Percentiles rank a stretch among this genome's conserved stretches.
Conservation (phyloP, 2,888 invertebrate species). For the Tetragonula carbonaria region DNA sequence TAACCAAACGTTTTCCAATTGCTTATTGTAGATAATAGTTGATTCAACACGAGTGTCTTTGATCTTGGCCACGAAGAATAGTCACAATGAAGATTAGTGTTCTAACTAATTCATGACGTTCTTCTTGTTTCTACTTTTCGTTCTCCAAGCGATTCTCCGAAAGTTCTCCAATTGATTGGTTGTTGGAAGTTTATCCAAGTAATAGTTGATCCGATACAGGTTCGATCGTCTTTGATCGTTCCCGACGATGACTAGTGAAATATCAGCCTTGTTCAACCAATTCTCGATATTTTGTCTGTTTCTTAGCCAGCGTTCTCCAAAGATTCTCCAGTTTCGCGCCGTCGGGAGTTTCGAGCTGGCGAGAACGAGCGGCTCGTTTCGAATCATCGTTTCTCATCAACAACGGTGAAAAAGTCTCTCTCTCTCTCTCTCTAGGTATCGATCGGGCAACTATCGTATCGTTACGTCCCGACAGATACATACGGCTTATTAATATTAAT, state of each 20-base stretch:
- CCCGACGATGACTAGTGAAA: no score
- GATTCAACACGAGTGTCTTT: neutral
- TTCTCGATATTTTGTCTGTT: neutral
- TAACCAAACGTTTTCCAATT: neutral
- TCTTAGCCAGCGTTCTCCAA: no score
- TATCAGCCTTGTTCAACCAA: neutral
- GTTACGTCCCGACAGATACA: slow-evolving; percentile 79
- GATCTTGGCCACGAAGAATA: neutral
- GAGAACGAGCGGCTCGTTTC: slow-evolving; percentile 54
- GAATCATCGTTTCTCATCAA: slow-evolving; percentile 72
- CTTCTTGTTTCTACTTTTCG: neutral
- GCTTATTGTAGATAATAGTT: neutral
- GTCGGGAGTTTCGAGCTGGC: slow-evolving; percentile 28
- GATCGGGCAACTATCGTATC: slow-evolving; percentile 77
- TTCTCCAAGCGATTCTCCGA: neutral
- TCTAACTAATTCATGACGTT: neutral
- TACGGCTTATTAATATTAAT: slow-evolving; percentile 83
- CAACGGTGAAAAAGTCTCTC: slow-evolving; percentile 56
- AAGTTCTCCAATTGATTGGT: no score
- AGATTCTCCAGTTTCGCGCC: neutral
- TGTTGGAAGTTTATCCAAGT: slow-evolving; percentile 6
- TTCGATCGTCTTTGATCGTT: neutral
- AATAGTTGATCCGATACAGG: neutral
- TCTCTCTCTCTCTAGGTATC: slow-evolving; percentile 65
- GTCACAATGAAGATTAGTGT: neutral